Percentiles rank a stretch among this genome's conserved stretches.
Conservation (phyloP, 2,888 invertebrate species). For the Amblyjoppa proteus region DNA sequence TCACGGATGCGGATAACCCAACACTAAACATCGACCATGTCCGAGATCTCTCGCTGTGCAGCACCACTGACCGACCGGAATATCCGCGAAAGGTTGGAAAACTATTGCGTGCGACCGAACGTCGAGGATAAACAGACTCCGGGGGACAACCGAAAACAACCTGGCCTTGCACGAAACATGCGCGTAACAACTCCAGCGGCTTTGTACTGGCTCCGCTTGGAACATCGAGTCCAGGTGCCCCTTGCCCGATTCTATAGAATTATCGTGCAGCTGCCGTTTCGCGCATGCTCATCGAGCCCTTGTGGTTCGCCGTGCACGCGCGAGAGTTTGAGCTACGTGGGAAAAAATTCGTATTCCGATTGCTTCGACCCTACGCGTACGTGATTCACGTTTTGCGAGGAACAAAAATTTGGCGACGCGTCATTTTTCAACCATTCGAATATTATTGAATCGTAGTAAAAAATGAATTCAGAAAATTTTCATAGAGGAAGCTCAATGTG, state of each 20-base stretch:
- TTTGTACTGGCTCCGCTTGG: slow-evolving; percentile 35
- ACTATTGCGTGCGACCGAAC: slow-evolving; percentile 15
- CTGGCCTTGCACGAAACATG: slow-evolving; percentile 35
- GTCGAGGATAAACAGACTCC: slow-evolving; percentile 20
- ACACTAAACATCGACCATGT: slow-evolving; percentile 65
- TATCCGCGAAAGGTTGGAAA: slow-evolving; percentile 16
- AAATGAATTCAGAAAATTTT: not conserved
- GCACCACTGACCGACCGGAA: not conserved
- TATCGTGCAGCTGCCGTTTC: slow-evolving; percentile 64
- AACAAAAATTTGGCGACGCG: not conserved
- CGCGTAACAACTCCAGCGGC: slow-evolving; percentile 34
- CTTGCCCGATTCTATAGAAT: slow-evolving; percentile 56
- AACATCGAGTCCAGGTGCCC: slow-evolving; percentile 43
- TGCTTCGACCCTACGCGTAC: not conserved
- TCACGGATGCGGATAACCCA: slow-evolving; percentile 34
- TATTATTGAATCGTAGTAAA: not conserved
- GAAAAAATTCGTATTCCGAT: not conserved
- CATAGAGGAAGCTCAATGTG: not conserved
- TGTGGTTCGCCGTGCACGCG: slow-evolving; percentile 16
- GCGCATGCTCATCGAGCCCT: slow-evolving; percentile 57
- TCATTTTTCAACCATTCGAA: not conserved
- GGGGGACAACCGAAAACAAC: slow-evolving; percentile 16
- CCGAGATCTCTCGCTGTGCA: slow-evolving; percentile 16
- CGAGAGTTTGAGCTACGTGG: slow-evolving; percentile 42
- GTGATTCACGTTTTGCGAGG: not conserved